Percentiles rank a stretch among this genome's conserved stretches.
Evolutionary conservation across 2,888 invertebrate genomes (phyloP).

Genomic region (Drosophila barbarae): DNA sequence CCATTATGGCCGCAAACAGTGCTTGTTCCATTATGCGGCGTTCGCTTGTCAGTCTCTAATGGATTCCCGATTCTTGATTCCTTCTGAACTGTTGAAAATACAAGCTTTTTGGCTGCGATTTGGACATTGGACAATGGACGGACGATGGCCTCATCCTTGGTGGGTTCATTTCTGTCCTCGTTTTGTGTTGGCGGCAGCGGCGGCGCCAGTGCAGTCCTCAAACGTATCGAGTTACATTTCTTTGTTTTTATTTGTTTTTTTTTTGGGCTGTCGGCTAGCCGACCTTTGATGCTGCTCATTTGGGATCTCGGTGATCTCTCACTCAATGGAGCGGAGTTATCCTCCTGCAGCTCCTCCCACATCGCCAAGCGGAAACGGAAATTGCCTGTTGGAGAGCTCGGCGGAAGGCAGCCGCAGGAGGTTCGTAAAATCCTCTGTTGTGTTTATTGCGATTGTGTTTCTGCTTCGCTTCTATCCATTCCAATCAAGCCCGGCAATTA

Average conservation of each 20-base stretch:
- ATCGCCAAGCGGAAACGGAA: conserved; percentile 64
- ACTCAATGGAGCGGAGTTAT: conserved; percentile 1
- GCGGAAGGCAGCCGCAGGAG: conserved; percentile 39
- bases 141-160: conserved; percentile 40
- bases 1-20: conserved; percentile 59
- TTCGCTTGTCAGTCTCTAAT: conserved; percentile 62
- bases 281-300: conserved; percentile 58
- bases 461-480: conserved; percentile 26
- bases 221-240: conserved; percentile 63
- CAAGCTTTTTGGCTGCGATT: conserved; percentile 46
- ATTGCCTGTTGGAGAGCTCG: conserved; percentile 35
- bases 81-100: conserved; percentile 49
- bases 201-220: conserved; percentile 63
- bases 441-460: conserved; percentile 50
- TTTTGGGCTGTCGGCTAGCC: conserved; percentile 13
- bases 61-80: conserved; percentile 47
- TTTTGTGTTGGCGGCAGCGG: conserved; percentile 52
- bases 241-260: conserved; percentile 17
- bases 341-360: conserved; percentile 36
- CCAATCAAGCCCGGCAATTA: conserved; percentile 65
- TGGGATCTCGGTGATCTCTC: conserved; percentile 15
- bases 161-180: conserved; percentile 17
- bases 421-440: conserved; percentile 28
- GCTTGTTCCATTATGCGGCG: conserved; percentile 69
- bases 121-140: not conserved